Evolutionary conservation across 2,113 vertebrate species (phyloP), one percentile per base, ranked within the genome.

Genomic region (Prunella himalayana): DNA sequence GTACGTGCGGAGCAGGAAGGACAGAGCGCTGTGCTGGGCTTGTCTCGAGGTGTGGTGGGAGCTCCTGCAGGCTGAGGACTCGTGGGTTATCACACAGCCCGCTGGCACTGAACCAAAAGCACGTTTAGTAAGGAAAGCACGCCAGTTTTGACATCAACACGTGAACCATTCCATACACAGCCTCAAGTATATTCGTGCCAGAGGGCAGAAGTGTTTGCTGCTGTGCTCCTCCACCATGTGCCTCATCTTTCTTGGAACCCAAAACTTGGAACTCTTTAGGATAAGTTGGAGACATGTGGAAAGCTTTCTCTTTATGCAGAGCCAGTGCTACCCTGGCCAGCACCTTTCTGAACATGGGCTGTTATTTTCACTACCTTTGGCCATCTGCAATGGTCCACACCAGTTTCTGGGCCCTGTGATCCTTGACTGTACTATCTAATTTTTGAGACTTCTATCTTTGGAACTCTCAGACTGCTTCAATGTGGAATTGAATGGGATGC

Each of bases 81-180:
- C 6, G 3, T 10, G 60, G 72, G 28, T 50, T 80, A 11, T 42
- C 8, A 0, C 53, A 12, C 44, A n/a, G 0, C n/a, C 42, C 0
- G 3, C 71, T 42, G 28, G 66, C 42, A 2, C 6, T 9, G 42
- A 18, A 4, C 11, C 56, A 28, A n/a, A 39, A 47, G 47, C n/a
- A 5, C 0, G 0, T 24, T 63, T 10, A 13, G 63, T 24, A 45
- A 17, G 13, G 64, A 35, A 73, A 31, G 14, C 17, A 2, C 0
- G 0, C 16, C 1, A 0, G 3, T 33, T 37, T 14, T 50, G 68
- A 6, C 25, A 23, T 9, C 7, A 6, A 1, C 17, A 2, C 4
- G 0, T 5, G 31, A 80, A 21, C 20, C 5, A 0, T 72, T 56
- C 16, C 9, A 4, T 11, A 9, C 19, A 27, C 39, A 54, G 54